Percentiles rank a stretch among this genome's conserved stretches.
These are phyloP conservation scores for Ceratoteleas bidentatus DNA, from an alignment of 1,140 invertebrate genomes.

Conservation along the genomic window DNA sequence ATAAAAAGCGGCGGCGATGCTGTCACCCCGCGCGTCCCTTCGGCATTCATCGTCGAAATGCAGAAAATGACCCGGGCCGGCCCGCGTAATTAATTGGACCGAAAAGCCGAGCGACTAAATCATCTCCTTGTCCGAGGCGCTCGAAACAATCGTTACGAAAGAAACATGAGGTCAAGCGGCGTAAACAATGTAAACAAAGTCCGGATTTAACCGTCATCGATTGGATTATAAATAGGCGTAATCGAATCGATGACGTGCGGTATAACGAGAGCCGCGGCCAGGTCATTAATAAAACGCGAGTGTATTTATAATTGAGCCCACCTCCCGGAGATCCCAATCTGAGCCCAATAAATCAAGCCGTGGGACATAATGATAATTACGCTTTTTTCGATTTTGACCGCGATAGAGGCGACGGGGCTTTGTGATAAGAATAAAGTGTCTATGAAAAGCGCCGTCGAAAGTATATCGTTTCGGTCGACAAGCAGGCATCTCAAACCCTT, in stretches of 20 bases:
- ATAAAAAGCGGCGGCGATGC: too few relatives aligned
- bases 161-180: constrained; percentile 6
- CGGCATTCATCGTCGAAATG: too few relatives aligned
- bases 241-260: constrained; percentile 43
- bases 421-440: constrained; percentile 46
- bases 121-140: not conserved
- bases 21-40: too few relatives aligned
- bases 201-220: constrained; percentile 41
- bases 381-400: constrained; percentile 34
- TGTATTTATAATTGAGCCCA: constrained; percentile 45
- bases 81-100: too few relatives aligned
- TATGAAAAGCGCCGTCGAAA: constrained; percentile 71
- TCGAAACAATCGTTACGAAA: constrained; percentile 2
- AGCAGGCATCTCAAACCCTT: constrained; percentile 74
- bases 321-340: constrained; percentile 40
- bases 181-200: constrained; percentile 49
- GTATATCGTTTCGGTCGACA: constrained; percentile 74
- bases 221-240: constrained; percentile 48
- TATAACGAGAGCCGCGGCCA: constrained; percentile 30
- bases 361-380: constrained; percentile 43
- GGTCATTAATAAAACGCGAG: constrained; percentile 51
- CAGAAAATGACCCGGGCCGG: too few relatives aligned
- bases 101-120: not conserved
- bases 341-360: constrained; percentile 49
- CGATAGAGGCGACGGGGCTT: constrained; percentile 37